These are phyloP conservation scores for Campoletis raptor DNA, from an alignment of 2,888 invertebrate genomes.

Conservation along the genomic window DNA sequence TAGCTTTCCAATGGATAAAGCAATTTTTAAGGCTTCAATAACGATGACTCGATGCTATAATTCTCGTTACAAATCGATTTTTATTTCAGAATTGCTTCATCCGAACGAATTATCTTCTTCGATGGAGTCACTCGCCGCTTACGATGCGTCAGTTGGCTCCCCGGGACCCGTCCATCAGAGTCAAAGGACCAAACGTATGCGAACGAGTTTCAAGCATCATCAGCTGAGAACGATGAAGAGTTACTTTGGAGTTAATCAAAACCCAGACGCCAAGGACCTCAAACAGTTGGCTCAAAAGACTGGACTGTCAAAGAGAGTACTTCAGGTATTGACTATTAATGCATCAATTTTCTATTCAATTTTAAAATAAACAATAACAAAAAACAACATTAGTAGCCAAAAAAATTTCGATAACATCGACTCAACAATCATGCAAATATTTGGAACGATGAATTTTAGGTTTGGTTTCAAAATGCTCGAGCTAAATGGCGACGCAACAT, in stretches of 20 bases:
- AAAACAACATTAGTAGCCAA: neutral
- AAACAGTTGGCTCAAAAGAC: slow-evolving; percentile 99
- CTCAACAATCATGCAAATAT: neutral
- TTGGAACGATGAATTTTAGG: slow-evolving; percentile 87
- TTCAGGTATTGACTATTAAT: slow-evolving; percentile 91
- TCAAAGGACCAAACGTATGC: slow-evolving; percentile 96
- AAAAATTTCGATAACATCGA: neutral
- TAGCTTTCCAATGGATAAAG: neutral
- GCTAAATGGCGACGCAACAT: slow-evolving; percentile 99
- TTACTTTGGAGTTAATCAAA: slow-evolving; percentile 99
- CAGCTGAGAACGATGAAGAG: slow-evolving; percentile 99
- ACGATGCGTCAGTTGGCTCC: slow-evolving; percentile 90
- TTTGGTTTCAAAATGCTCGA: slow-evolving; percentile 99
- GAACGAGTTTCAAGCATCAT: slow-evolving; percentile 99
- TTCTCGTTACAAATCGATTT: slow-evolving; percentile 4
- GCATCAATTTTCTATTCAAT: neutral
- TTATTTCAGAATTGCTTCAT: slow-evolving; percentile 89
- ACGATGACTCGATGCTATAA: neutral
- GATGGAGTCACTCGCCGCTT: slow-evolving; percentile 91
- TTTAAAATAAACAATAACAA: neutral
- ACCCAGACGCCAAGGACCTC: slow-evolving; percentile 99
- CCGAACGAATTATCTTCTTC: slow-evolving; percentile 91
- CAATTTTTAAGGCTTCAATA: neutral
- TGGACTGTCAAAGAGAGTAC: slow-evolving; percentile 97
- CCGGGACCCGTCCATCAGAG: slow-evolving; percentile 89